Conservation (phyloP, 1,140 invertebrate species). For the Dolichoris vasculosae region DNA sequence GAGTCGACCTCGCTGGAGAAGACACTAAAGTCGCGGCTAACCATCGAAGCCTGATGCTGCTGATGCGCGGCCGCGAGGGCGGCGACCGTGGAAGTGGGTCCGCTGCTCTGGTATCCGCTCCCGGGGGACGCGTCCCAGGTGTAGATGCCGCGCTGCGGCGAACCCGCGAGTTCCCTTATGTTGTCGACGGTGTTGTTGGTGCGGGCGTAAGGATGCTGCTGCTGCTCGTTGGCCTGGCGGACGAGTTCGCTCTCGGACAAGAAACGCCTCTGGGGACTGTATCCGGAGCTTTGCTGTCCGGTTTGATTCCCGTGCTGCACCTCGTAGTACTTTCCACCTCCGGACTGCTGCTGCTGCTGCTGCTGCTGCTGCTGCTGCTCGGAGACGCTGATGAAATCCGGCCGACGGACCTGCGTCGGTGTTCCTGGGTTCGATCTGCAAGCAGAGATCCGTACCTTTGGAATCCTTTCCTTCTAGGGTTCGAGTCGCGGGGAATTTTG, state of each 20-base stretch:
- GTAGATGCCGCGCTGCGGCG: conserved; percentile 87
- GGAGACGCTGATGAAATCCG: conserved; percentile 87
- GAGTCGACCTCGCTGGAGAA: too few relatives aligned
- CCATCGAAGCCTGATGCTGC: conserved; percentile 52
- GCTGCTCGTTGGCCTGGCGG: conserved; percentile 78
- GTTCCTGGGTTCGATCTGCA: conserved; percentile 91
- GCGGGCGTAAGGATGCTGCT: conserved; percentile 74
- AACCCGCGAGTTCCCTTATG: conserved; percentile 86
- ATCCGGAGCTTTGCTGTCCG: conserved; percentile 60
- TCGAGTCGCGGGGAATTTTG: neutral
- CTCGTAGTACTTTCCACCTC: conserved; percentile 73
- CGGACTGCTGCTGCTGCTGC: conserved; percentile 54
- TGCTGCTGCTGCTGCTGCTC: conserved; percentile 52
- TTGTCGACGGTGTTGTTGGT: conserved; percentile 77
- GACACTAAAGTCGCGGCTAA: neutral
- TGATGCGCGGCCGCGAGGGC: conserved; percentile 61
- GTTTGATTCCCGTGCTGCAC: conserved; percentile 60
- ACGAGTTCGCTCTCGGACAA: conserved; percentile 89
- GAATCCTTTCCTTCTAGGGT: neutral
- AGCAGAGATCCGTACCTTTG: conserved; percentile 36
- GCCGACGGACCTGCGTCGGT: conserved; percentile 88
- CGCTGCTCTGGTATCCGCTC: conserved; percentile 67
- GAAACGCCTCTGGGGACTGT: conserved; percentile 87
- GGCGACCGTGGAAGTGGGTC: conserved; percentile 63
- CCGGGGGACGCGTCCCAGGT: conserved; percentile 87